Evolutionary conservation across 2,888 invertebrate species (phyloP).

Genomic region (Philaethria dido): DNA sequence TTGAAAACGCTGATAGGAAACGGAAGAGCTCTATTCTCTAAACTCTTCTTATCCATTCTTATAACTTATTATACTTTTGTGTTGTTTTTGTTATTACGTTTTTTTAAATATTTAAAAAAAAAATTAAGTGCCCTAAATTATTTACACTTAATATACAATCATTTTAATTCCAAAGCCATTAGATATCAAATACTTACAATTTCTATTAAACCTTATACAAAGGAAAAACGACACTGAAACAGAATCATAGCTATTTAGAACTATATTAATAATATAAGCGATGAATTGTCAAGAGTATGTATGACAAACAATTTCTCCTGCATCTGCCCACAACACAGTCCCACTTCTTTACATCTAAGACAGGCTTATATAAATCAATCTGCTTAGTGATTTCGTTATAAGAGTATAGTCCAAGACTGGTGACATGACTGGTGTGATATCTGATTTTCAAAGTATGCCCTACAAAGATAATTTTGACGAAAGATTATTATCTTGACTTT

Average conservation of each 20-base stretch:
- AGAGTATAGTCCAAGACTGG: not conserved
- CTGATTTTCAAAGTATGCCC: not conserved
- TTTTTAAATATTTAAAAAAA: too few relatives aligned
- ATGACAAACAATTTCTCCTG: not conserved
- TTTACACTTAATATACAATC: too few relatives aligned
- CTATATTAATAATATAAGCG: not conserved
- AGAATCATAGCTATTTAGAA: not conserved
- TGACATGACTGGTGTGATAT: not conserved
- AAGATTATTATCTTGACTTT: not conserved
- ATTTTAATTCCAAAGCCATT: too few relatives aligned
- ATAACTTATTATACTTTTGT: too few relatives aligned
- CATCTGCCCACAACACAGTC: constrained; percentile 1
- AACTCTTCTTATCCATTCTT: too few relatives aligned
- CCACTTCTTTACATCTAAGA: not conserved
- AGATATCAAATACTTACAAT: too few relatives aligned
- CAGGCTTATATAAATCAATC: not conserved
- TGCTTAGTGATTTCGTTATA: not conserved
- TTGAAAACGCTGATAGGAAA: too few relatives aligned
- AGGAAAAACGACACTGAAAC: too few relatives aligned
- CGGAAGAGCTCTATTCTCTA: too few relatives aligned
- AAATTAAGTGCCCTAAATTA: too few relatives aligned
- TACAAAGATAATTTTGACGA: not conserved
- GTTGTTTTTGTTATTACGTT: too few relatives aligned
- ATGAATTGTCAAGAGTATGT: not conserved
- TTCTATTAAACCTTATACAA: too few relatives aligned